Conservation (phyloP, 2,113 vertebrate genomes). For the Pterophyllum scalare region DNA sequence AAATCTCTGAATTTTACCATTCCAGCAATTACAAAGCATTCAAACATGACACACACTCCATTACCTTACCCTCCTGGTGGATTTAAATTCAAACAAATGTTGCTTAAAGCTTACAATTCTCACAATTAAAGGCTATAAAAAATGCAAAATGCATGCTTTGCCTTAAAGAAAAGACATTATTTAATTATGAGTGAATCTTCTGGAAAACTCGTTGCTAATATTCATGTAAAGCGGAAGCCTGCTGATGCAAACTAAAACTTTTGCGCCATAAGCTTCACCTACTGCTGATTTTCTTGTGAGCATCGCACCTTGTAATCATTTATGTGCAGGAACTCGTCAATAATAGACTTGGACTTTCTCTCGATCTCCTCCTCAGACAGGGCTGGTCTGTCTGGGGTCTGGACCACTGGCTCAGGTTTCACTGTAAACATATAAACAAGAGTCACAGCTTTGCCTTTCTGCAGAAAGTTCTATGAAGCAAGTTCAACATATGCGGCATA, state of each 20-base stretch:
- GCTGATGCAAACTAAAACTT: background rate
- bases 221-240: background rate
- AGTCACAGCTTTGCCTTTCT: background rate
- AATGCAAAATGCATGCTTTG: background rate
- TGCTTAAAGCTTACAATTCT: background rate
- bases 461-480: background rate
- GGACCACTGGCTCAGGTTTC: slow-evolving; percentile 83
- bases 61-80: background rate
- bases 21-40: background rate
- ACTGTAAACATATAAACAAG: slow-evolving; percentile 63
- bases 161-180: background rate
- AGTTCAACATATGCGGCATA: background rate
- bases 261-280: background rate
- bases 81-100: background rate
- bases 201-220: background rate
- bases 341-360: slow-evolving; percentile 93
- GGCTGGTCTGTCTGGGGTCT: slow-evolving; percentile 76
- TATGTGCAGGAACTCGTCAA: slow-evolving; percentile 98
- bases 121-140: background rate
- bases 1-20: background rate
- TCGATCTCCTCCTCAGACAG: slow-evolving; percentile 91
- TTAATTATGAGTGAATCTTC: background rate
- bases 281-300: background rate
- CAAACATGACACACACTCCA: background rate
- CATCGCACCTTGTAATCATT: slow-evolving; percentile 92